Conservation (phyloP, 2,888 invertebrate species). For the Pterobdella sp. region DNA sequence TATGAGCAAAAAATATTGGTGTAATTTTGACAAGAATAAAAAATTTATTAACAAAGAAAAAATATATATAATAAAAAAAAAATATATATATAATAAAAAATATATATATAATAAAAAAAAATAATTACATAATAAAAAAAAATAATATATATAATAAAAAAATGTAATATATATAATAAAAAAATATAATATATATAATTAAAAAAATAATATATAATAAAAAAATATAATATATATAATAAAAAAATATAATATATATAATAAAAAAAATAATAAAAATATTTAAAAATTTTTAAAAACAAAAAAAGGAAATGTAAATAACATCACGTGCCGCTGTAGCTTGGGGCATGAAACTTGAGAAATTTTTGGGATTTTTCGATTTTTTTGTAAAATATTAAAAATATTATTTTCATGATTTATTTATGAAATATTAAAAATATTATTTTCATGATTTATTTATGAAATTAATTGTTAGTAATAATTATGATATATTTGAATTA, state of each 20-base stretch:
- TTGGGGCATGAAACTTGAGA: too few species aligned
- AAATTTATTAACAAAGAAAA: neutral
- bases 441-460: too few species aligned
- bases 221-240: neutral
- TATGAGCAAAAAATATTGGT: neutral
- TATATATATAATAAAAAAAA: conserved; percentile 7
- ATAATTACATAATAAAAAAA: neutral
- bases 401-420: too few species aligned
- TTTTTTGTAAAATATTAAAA: too few species aligned
- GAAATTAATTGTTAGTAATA: too few species aligned
- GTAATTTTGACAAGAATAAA: neutral
- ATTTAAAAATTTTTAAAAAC: too few species aligned
- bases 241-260: neutral
- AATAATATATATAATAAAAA: neutral
- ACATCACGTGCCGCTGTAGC: too few species aligned
- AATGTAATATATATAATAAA: neutral
- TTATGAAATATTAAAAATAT: too few species aligned
- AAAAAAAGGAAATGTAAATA: too few species aligned
- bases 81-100: conserved; percentile 2
- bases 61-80: neutral
- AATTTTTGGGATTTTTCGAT: too few species aligned
- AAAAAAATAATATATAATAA: neutral
- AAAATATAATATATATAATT: conserved; percentile 5
- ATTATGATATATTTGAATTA: too few species aligned
- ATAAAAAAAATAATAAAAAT: conserved; percentile 15